Base-by-base conservation (phyloP, 1,140 invertebrate genomes). In the Batillaria attramentaria region DNA sequence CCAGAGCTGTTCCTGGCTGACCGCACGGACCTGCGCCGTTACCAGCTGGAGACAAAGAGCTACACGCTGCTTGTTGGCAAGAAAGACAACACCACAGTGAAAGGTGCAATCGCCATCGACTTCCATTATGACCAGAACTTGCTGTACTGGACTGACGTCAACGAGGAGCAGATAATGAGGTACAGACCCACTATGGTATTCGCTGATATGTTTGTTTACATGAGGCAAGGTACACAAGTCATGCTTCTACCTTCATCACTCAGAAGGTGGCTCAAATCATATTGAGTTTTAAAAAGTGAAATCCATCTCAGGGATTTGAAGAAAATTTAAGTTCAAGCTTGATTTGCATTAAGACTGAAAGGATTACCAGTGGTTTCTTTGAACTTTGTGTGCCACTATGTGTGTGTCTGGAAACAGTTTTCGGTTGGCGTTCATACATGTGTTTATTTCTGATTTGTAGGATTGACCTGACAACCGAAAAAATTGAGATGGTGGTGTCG, bases 141-240 rank as follows among this genome's bases (percentile, higher is more conserved):
- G 94, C 95, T 99, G 72, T 98, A 97, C 87, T 99, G 97, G 97
- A 97, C 96, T 88, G 97, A 99, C 92, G 94, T 96, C 41, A 94
- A 94, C 20, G 95, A 96, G 84, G 95, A 97, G 87, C 95, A 95
- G 89, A 97, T 98, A 84, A 97, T 96, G 89, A 97, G 87, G 86
- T 90, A 79, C n/a, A n/a, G n/a, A 16, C 13, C 33, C 20, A 31
- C 13, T 24, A 66, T 20, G 65, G 33, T 16, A 18, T 68, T 33
- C 18, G 16, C 13, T 16, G 33, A 16, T 16, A 68, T 68, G 16
- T 16, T 68, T 24, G 13, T 16, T 68, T 68, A 16, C 16, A 13
- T 13, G 18, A 18, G 13, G 13, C 18, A 33, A 66, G 31, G 65
- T 13, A 31, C 16, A n/a, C n/a, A n/a, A n/a, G n/a, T n/a, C n/a